Conservation (phyloP, 2,888 invertebrate species). For the Laothoe populi region DNA sequence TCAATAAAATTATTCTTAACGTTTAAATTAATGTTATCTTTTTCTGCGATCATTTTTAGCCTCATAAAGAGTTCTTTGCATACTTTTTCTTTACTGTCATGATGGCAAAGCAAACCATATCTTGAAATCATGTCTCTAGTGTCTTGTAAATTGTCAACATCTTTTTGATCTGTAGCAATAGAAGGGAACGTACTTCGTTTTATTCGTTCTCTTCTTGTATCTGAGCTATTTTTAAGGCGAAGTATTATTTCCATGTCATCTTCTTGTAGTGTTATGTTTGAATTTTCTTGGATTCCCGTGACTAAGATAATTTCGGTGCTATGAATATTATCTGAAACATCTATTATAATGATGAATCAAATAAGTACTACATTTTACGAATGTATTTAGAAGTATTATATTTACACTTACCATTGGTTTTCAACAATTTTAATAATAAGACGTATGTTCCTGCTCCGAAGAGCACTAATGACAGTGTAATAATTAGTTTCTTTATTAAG, state of each 20-base stretch:
- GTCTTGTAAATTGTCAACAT: constrained; percentile 53
- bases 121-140: constrained; percentile 64
- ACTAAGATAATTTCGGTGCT: constrained; percentile 64
- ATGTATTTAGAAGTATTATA: too few species aligned
- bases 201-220: constrained; percentile 37
- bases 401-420: constrained; percentile 53
- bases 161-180: constrained; percentile 30
- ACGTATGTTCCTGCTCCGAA: constrained; percentile 56
- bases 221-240: constrained; percentile 55
- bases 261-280: constrained; percentile 55
- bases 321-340: constrained; percentile 50
- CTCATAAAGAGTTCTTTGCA: constrained; percentile 66
- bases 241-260: constrained; percentile 56
- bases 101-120: constrained; percentile 61
- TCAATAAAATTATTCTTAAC: constrained; percentile 27
- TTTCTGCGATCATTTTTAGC: constrained; percentile 52
- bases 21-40: constrained; percentile 25
- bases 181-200: constrained; percentile 48
- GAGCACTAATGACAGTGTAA: constrained; percentile 51
- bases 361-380: background rate
- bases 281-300: constrained; percentile 52
- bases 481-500: constrained; percentile 53
- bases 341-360: background rate
- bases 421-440: constrained; percentile 52
- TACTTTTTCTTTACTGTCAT: constrained; percentile 54